phyloP scores from a whole-genome alignment of 2,888 invertebrate species.

The Volucella zonaria region DNA sequence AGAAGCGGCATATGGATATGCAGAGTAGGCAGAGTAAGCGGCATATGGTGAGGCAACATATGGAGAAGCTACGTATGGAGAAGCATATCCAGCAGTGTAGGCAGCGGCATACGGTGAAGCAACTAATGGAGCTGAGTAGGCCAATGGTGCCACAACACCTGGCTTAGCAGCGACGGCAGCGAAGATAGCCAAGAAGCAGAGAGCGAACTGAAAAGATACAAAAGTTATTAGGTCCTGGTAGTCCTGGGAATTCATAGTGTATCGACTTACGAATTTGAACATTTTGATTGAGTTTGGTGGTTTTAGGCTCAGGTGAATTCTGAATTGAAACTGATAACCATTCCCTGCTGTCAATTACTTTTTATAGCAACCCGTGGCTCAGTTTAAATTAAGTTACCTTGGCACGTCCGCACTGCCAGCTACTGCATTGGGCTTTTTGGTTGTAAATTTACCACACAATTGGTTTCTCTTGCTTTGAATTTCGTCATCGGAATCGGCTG shows the following conservation, averaged over 20 bases:
- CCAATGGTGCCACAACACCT: slow-evolving; percentile 76
- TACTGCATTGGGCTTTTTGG: neutral
- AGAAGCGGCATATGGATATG: slow-evolving; percentile 74
- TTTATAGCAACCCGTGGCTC: slow-evolving; percentile 34
- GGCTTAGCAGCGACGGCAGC: slow-evolving; percentile 78
- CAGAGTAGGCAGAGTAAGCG: slow-evolving; percentile 61
- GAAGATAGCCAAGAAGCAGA: slow-evolving; percentile 78
- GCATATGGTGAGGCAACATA: slow-evolving; percentile 76
- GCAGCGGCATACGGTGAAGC: slow-evolving; percentile 73
- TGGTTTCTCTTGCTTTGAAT: slow-evolving; percentile 24
- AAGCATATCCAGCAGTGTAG: slow-evolving; percentile 67
- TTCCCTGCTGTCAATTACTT: neutral
- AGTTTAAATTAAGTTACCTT: slow-evolving; percentile 28
- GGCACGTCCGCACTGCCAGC: slow-evolving; percentile 38
- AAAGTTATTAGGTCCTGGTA: neutral
- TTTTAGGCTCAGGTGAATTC: slow-evolving; percentile 28
- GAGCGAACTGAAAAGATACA: slow-evolving; percentile 55
- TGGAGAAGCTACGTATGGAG: slow-evolving; percentile 75
- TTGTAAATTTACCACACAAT: neutral
- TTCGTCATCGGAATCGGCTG: neutral
- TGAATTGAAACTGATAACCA: slow-evolving; percentile 58
- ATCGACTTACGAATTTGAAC: slow-evolving; percentile 64
- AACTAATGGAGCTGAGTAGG: slow-evolving; percentile 75
- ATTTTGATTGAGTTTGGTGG: slow-evolving; percentile 34
- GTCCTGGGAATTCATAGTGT: neutral